phyloP scores from a whole-genome alignment of 2,113 vertebrate species.

The Bombycilla garrulus region DNA sequence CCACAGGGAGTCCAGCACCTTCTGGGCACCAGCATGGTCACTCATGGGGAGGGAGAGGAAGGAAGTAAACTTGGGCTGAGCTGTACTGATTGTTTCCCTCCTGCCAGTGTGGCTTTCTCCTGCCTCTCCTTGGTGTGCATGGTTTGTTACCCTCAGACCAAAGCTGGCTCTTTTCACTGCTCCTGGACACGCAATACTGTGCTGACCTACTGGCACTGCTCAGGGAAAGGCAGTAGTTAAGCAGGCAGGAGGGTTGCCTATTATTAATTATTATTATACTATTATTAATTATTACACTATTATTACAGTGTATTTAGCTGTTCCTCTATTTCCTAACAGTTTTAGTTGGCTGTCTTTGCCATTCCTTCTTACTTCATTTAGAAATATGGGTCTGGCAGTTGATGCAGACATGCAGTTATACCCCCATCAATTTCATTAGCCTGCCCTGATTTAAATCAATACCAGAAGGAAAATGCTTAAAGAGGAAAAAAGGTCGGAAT shows the following conservation, averaged over 20 bases:
- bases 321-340: neutral
- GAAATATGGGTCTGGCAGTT: neutral
- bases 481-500: neutral
- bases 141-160: neutral
- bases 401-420: neutral
- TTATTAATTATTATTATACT: neutral
- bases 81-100: neutral
- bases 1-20: neutral
- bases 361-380: neutral
- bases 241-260: neutral
- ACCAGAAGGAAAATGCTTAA: neutral
- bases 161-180: neutral
- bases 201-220: neutral
- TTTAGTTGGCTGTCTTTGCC: neutral
- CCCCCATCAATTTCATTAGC: neutral
- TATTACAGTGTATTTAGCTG: neutral
- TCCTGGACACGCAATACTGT: fast-evolving
- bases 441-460: neutral
- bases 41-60: neutral
- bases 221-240: neutral
- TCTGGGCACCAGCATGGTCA: neutral
- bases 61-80: neutral
- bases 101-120: fast-evolving
- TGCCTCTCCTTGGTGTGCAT: neutral
- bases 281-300: neutral